Evolutionary conservation across 2,888 invertebrate genomes (phyloP), one percentile per base, ranked within the genome.

Genomic region (Adelognathus sp.): DNA sequence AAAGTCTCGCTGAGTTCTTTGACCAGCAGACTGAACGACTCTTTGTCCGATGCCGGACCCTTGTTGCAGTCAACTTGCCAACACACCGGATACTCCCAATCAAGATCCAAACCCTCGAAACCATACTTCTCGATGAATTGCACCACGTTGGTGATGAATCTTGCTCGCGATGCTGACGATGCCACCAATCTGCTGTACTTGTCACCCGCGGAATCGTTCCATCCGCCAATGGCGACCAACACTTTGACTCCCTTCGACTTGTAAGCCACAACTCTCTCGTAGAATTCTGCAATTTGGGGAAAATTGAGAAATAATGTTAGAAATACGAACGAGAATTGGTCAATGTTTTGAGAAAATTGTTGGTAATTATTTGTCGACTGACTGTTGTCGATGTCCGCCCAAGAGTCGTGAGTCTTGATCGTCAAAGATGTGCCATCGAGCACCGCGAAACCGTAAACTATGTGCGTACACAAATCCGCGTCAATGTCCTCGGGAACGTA

Each of bases 31-130:
- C 95, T 93, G 87, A 98, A 98, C 0, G 95, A 95, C 88, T 94
- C 92, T 87, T 97, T 98, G 86, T 98, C 98, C 2, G 96, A 95
- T 18, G 92, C 93, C 0, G 96, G 96, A 0, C 97, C 97, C 89
- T 96, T 96, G 60, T 94, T 95, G 86, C 97, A 97, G 86, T 97
- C 96, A 0, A 95, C 95, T 95, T 95, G 72, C 97, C 97, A 97
- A 88, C 97, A 98, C 81, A 95, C 96, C 0, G 98, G 98, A 90
- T 97, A 98, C 88, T 98, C 98, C 98, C 98, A 98, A 89, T 98
- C 98, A 29, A 98, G 92, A 90, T 98, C 98, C 41, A 98, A 92
- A 3, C 98, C 98, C 87, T 98, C 97, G 84, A 98, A 98, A 69
- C 95, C 95, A 85, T 96, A 94, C 80, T 95, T 94, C 78, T 95